These are phyloP conservation scores for Campoletis raptor DNA, from an alignment of 2,888 invertebrate species.

Conservation along the genomic window DNA sequence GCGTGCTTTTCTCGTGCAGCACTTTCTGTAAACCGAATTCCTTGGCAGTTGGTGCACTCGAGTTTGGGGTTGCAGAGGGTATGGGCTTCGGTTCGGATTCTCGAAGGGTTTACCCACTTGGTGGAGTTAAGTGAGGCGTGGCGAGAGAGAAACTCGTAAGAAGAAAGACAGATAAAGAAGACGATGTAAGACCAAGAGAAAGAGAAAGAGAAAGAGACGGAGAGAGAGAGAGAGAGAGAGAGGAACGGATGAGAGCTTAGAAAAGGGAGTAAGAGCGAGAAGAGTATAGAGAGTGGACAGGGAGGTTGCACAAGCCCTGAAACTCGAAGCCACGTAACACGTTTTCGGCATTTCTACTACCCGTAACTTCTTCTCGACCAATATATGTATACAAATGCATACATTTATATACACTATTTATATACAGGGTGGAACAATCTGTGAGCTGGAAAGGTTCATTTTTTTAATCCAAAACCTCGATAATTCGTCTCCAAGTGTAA, in stretches of 20 bases:
- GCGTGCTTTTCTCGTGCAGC: not conserved
- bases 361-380: slow-evolving; percentile 32
- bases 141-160: slow-evolving; percentile 32
- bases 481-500: not conserved
- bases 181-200: not conserved
- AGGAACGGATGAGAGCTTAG: slow-evolving; percentile 15
- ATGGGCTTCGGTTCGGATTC: slow-evolving; percentile 3
- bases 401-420: not conserved
- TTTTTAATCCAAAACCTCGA: not conserved
- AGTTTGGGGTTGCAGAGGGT: slow-evolving; percentile 27
- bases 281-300: slow-evolving; percentile 24
- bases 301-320: slow-evolving; percentile 41
- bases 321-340: slow-evolving; percentile 61
- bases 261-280: slow-evolving; percentile 10
- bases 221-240: slow-evolving; percentile 5
- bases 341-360: slow-evolving; percentile 66
- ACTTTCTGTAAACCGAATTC: slow-evolving; percentile 39
- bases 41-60: slow-evolving; percentile 61
- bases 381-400: slow-evolving; percentile 9
- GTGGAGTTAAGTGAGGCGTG: slow-evolving; percentile 65
- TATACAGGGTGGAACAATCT: not conserved
- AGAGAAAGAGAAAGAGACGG: slow-evolving; percentile 7
- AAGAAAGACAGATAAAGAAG: slow-evolving; percentile 2
- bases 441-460: not conserved
- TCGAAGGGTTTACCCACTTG: slow-evolving; percentile 62